These are phyloP conservation scores for Thamnaconus septentrionalis DNA, from an alignment of 2,113 vertebrate genomes.

Conservation along the genomic window DNA sequence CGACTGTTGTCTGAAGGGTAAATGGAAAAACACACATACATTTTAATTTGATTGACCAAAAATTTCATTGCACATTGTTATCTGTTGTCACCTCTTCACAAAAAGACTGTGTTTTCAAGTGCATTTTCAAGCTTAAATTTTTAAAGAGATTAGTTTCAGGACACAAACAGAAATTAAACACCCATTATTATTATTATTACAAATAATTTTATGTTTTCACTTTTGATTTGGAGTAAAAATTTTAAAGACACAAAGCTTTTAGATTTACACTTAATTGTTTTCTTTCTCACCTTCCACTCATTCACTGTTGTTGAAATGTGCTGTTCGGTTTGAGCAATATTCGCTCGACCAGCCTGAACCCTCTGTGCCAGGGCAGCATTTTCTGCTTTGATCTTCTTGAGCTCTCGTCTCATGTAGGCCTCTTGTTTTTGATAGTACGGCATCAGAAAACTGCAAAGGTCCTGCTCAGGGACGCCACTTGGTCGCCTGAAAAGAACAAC, in stretches of 20 bases:
- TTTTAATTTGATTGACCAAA: not conserved
- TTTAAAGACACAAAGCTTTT: no score
- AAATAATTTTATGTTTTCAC: no score
- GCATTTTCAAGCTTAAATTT: no score
- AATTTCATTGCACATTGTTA: not conserved
- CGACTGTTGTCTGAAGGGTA: constrained; percentile 58
- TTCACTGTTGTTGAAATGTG: constrained; percentile 63
- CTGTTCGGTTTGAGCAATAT: constrained; percentile 62
- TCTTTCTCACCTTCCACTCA: constrained; percentile 72
- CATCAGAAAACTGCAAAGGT: constrained; percentile 74
- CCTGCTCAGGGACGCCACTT: constrained; percentile 74
- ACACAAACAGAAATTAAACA: no score
- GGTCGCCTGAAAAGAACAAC: constrained; percentile 67
- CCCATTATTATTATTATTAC: no score
- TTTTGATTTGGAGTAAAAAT: no score
- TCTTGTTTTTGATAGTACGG: constrained; percentile 75
- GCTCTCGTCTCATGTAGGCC: constrained; percentile 64
- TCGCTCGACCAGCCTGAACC: constrained; percentile 69
- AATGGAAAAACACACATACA: not conserved
- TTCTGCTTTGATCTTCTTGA: constrained; percentile 71
- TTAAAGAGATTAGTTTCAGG: no score
- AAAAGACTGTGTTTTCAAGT: no score
- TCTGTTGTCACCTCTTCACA: no score
- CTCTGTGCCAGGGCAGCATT: constrained; percentile 68
- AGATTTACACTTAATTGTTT: not conserved